Evolutionary conservation across 2,888 invertebrate genomes (phyloP).

Genomic region (Aleiodes testaceus): DNA sequence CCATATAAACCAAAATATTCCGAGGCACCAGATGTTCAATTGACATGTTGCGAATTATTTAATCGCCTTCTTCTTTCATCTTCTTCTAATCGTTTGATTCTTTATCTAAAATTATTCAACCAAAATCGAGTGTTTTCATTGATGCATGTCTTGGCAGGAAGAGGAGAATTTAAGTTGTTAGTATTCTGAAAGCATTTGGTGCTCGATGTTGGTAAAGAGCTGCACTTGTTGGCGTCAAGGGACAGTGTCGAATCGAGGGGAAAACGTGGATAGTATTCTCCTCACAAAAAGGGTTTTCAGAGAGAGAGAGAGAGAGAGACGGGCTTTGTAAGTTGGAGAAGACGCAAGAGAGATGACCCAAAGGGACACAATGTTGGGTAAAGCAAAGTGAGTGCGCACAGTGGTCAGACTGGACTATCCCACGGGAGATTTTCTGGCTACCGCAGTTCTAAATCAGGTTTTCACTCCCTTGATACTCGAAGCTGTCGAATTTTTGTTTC

Average conservation of each 20-base stretch:
- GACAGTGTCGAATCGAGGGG: conserved; percentile 60
- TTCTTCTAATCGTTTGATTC: too few relatives aligned
- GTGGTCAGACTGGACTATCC: conserved; percentile 67
- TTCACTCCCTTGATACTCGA: conserved; percentile 60
- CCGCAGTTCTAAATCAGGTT: conserved; percentile 72
- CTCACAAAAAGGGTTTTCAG: conserved; percentile 30
- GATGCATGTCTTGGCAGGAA: neutral
- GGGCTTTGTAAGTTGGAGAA: conserved; percentile 24
- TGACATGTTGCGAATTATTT: too few relatives aligned
- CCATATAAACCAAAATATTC: neutral
- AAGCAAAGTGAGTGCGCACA: conserved; percentile 66
- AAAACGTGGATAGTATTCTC: conserved; percentile 45
- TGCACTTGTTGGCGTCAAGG: conserved; percentile 69
- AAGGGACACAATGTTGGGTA: conserved; percentile 60
- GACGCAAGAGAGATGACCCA: conserved; percentile 61
- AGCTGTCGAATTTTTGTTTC: conserved; percentile 21
- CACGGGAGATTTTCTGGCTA: conserved; percentile 67
- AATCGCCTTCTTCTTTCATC: too few relatives aligned
- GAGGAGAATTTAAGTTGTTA: conserved; percentile 53
- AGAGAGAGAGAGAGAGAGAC: conserved; percentile 16
- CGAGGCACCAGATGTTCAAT: neutral
- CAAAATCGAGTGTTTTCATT: conserved; percentile 19
- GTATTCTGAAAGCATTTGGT: conserved; percentile 65
- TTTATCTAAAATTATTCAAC: neutral
- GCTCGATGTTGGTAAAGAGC: conserved; percentile 70